phyloP scores from a whole-genome alignment of 2,113 vertebrate genomes.

The Narcine bancroftii region DNA sequence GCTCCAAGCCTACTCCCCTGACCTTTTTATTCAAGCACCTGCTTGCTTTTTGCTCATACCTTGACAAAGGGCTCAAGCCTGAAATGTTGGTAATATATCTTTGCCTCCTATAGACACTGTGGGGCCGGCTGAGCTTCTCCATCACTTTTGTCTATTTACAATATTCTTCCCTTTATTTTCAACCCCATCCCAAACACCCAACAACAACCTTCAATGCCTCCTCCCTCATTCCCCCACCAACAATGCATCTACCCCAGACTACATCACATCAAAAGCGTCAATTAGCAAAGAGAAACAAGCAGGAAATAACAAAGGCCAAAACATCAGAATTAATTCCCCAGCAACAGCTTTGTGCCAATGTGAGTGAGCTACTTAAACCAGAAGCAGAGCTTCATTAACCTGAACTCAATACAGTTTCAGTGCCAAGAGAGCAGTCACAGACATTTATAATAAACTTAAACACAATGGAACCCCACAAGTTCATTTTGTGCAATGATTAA shows the following conservation, averaged over 20 bases:
- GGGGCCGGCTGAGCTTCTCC: too few species aligned
- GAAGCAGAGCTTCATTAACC: background rate
- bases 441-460: background rate
- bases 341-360: background rate
- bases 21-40: too few species aligned
- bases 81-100: too few species aligned
- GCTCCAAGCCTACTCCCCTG: too few species aligned
- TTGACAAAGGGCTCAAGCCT: too few species aligned
- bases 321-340: background rate
- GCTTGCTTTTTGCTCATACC: too few species aligned
- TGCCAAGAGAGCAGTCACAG: background rate
- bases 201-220: too few species aligned
- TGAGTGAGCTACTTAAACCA: background rate
- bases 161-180: background rate
- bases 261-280: conserved; percentile 14
- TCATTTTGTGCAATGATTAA: background rate
- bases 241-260: too few species aligned
- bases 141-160: too few species aligned
- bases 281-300: conserved; percentile 32
- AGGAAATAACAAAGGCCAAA: conserved; percentile 21
- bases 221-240: too few species aligned
- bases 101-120: too few species aligned
- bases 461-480: background rate
- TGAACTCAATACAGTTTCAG: background rate
- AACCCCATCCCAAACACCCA: background rate